Evolutionary conservation across 2,113 vertebrate genomes (phyloP), one percentile per base, ranked within the genome.

Genomic region (Boleophthalmus pectinirostris): DNA sequence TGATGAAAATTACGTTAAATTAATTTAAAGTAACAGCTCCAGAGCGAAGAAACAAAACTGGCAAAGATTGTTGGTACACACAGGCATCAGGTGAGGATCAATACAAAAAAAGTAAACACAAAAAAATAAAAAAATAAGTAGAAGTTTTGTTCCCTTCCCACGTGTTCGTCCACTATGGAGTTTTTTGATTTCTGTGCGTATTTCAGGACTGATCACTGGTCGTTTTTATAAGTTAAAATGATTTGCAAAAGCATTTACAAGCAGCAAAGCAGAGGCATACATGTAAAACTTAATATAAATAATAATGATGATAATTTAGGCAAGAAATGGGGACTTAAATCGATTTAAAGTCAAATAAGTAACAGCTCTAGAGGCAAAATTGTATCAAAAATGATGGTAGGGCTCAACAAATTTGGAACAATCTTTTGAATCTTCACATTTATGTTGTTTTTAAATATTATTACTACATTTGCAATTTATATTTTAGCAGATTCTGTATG

Each of bases 331-430:
- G 47, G 69, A 21, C 35, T 33, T 65, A 14, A 74, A 68, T 70
- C 38, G 69, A 11, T 73, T 70, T 2, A 56, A 56, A 23, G 23
- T 46, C 65, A 73, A 77, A 16, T 5, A 23, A 68, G 73, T 79
- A 78, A 90, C 71, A 82, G 56, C 14, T 47, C 75, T 43, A 60
- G 47, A 75, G 47, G 70, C 56, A 83, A 77, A 68, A 68, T 68
- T 69, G 65, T 73, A 83, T 7, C 1, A n/a, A 56, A 38, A 38
- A 70, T 84, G 43, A 67, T 66, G 25, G 66, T 43, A 76, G 14
- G 47, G 14, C 54, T 61, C 29, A n/a, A 47, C 49, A 10, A 11
- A 43, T 43, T 43, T 43, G 38, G 38, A 43, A 43, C 9, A 43
- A 43, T 10, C 10, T 10, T 8, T 8, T 38, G 1, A 2, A 38